These are phyloP conservation scores for Myopa tessellatipennis DNA, from an alignment of 2,888 invertebrate species.

Conservation along the genomic window DNA sequence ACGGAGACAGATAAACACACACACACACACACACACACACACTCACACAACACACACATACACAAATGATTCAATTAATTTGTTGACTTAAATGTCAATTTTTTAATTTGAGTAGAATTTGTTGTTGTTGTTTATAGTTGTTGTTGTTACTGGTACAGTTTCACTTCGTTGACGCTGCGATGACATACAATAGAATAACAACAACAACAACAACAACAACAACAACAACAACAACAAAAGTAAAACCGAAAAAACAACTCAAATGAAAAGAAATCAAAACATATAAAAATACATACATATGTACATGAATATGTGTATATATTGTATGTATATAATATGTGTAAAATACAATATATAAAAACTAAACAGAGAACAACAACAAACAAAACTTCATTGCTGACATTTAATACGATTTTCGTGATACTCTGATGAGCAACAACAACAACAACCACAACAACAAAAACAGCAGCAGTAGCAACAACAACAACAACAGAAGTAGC, in stretches of 20 bases:
- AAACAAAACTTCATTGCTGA: not conserved
- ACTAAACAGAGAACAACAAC: no score
- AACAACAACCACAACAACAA: not conserved
- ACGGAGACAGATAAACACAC: not conserved
- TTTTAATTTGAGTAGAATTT: constrained; percentile 29
- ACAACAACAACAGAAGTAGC: not conserved
- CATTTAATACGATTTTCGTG: not conserved
- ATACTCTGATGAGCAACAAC: no score
- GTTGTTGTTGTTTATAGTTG: not conserved
- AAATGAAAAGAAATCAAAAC: not conserved
- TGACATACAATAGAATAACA: no score
- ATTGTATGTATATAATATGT: no score
- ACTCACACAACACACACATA: not conserved
- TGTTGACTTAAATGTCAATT: constrained; percentile 22
- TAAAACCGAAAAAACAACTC: not conserved
- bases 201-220: no score
- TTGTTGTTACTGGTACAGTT: not conserved
- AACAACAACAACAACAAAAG: no score
- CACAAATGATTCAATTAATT: not conserved
- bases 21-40: not conserved
- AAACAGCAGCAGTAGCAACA: not conserved
- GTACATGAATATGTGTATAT: not conserved
- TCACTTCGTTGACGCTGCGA: no score
- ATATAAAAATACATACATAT: not conserved
- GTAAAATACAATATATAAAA: no score